Conservation (phyloP, 2,113 vertebrate genomes). For the Calidris pugnax region DNA sequence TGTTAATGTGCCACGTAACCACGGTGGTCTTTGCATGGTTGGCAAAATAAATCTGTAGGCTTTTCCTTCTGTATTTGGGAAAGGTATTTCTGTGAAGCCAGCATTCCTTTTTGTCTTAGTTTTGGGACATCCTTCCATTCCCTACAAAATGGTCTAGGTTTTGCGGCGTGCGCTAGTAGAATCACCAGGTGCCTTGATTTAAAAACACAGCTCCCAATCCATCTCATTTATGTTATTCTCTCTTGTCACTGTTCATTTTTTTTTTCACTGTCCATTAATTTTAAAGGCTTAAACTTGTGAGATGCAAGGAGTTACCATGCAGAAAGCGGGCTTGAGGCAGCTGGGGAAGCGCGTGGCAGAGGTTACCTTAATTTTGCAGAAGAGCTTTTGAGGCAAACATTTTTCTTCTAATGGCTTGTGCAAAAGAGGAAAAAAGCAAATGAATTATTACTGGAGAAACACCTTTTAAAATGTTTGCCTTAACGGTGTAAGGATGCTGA, state of each 20-base stretch:
- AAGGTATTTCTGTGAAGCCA: not conserved
- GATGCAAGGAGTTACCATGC: not conserved
- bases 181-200: not conserved
- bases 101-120: not conserved
- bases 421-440: not conserved
- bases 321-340: not conserved
- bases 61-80: not conserved
- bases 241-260: not conserved
- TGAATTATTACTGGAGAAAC: not conserved
- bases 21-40: not conserved
- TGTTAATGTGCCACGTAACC: not conserved
- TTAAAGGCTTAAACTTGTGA: not conserved
- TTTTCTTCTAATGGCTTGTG: not conserved
- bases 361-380: not conserved
- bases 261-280: not conserved
- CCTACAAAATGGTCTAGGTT: not conserved
- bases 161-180: not conserved
- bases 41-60: not conserved
- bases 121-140: not conserved
- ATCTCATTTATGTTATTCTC: not conserved
- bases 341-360: not conserved
- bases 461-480: not conserved
- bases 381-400: not conserved
- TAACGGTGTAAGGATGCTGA: not conserved
- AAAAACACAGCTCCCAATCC: not conserved